Evolutionary conservation across 2,113 vertebrate species (phyloP).

Genomic region (Megatriorchis doriae): DNA sequence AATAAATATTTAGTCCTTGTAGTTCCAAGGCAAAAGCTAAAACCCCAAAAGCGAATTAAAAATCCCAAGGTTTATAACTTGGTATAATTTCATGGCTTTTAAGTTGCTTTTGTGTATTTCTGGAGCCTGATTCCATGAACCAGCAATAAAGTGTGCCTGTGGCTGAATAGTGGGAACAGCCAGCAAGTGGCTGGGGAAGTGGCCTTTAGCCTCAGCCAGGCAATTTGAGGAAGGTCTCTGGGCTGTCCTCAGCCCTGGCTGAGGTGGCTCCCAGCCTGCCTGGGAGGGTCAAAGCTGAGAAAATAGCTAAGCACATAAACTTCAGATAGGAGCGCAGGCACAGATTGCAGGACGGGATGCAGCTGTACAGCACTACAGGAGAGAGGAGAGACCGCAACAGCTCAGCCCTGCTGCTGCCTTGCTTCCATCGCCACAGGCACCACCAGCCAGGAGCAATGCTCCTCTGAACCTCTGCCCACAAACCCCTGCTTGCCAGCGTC

Average conservation of each 20-base stretch:
- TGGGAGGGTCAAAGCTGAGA: background rate
- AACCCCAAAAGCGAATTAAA: background rate
- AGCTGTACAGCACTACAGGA: background rate
- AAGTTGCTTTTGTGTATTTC: background rate
- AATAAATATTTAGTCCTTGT: background rate
- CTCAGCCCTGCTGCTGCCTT: background rate
- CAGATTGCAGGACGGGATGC: background rate
- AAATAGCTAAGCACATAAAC: background rate
- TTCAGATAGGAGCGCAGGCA: background rate
- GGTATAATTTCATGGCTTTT: background rate
- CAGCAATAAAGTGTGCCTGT: background rate
- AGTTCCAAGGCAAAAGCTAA: background rate
- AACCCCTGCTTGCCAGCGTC: background rate
- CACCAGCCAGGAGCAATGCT: background rate
- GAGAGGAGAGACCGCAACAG: background rate
- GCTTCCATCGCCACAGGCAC: background rate
- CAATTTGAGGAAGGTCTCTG: background rate
- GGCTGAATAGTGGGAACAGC: background rate
- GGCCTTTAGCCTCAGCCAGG: background rate
- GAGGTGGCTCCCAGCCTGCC: background rate
- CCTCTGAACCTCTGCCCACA: background rate
- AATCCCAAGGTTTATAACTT: background rate
- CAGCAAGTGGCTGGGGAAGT: rapidly evolving
- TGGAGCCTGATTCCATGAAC: background rate
- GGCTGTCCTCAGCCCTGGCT: background rate